phyloP scores from a whole-genome alignment of 2,797 vertebrate species.

The Neostethus bicornis region DNA sequence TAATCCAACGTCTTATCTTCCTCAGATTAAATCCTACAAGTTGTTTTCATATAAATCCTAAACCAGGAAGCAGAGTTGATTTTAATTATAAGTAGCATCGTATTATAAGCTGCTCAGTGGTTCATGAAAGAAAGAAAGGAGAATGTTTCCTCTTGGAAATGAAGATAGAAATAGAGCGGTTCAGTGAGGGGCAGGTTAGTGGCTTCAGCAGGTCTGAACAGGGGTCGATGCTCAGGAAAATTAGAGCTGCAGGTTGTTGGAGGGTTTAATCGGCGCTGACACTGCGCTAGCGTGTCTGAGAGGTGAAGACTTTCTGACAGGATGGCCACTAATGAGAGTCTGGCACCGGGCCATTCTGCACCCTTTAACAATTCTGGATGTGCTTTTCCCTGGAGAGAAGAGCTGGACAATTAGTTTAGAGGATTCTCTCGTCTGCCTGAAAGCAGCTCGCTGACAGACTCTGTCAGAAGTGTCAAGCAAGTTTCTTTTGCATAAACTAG shows the following conservation, averaged over 20 bases:
- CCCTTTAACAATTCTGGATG: conserved; percentile 72
- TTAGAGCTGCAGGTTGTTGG: conserved; percentile 60
- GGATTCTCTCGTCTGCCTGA: conserved; percentile 57
- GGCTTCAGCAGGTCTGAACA: conserved; percentile 46
- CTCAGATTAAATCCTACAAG: no score
- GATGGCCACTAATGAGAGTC: conserved; percentile 71
- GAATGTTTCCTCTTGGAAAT: conserved; percentile 16
- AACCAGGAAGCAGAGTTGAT: no score
- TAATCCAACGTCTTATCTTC: no score
- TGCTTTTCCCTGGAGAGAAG: conserved; percentile 63
- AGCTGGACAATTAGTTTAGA: conserved; percentile 68
- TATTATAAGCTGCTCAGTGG: no score
- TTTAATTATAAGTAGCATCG: no score
- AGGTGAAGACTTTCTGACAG: conserved; percentile 73
- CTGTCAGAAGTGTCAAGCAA: conserved; percentile 49
- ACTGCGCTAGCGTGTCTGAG: conserved; percentile 53
- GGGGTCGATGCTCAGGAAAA: conserved; percentile 46
- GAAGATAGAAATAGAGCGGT: conserved; percentile 15
- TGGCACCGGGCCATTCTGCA: conserved; percentile 65
- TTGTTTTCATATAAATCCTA: no score
- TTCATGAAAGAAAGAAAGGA: conserved; percentile 1
- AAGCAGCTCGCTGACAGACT: conserved; percentile 50
- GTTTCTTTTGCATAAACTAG: conserved; percentile 26
- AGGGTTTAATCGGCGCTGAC: conserved; percentile 67
- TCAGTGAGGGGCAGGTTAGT: conserved; percentile 28